Base-by-base conservation (phyloP, 2,113 vertebrate species). In the Acanthisitta chloris region DNA sequence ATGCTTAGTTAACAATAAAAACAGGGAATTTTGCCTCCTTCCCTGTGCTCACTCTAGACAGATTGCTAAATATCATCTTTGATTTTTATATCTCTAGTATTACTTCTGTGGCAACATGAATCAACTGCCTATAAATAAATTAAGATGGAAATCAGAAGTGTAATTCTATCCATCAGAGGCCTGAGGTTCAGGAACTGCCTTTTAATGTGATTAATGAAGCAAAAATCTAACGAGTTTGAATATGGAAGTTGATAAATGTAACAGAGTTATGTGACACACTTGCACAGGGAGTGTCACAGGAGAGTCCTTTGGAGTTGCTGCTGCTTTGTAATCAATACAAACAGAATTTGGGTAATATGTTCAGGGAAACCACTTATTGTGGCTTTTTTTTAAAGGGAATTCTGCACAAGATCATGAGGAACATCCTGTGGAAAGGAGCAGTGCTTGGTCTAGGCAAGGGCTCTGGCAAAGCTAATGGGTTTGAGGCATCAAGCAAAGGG, bases 121-220 rank as follows among this genome's bases (percentile, higher is more conserved):
- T 88, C 80, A 67, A 62, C 58, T 28, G 52, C 15, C 84, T 93
- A 84, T 81, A 91, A 95, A 91, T 85, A 91, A 55, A 69, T 46
- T 16, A 72, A 72, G 91, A 85, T 81, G 74, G 48, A 93, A 91
- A 93, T 85, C 59, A 88, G 70, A 38, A 73, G 71, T 25, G 59
- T 48, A 88, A 85, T 64, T 91, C 64, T 72, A 81, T 38, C 58
- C 54, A 80, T 48, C 64, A 77, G 74, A 85, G 74, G 58, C 21
- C 0, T 14, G 49, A 74, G 29, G 77, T 33, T 73, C 55, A 69
- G 84, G 59, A 93, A 45, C 54, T 69, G 59, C 59, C 55, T 81
- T 67, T 54, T 73, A 54, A 70, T 58, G n/a, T 31, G 65, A 91
- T 78, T 91, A 85, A 69, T 28, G 59, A 81, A 73, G 65, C 24